phyloP scores from a whole-genome alignment of 1,140 invertebrate genomes.

The Harpegnathos saltator region DNA sequence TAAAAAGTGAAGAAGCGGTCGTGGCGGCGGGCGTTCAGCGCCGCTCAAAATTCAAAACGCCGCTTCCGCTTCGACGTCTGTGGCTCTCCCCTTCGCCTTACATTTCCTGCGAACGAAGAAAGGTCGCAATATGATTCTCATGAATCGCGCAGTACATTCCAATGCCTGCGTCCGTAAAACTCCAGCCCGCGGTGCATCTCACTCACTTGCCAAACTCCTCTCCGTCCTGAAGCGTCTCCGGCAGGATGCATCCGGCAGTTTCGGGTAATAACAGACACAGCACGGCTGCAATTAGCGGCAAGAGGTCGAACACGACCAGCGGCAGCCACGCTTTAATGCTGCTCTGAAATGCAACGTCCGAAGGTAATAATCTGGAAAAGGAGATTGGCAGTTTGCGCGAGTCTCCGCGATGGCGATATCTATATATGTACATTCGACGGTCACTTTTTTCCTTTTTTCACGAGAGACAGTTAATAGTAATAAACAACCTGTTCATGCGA shows the following conservation, averaged over 20 bases:
- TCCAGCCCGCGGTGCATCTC: not conserved
- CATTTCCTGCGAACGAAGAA: slow-evolving; percentile 58
- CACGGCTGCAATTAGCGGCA: slow-evolving; percentile 88
- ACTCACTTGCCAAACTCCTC: slow-evolving; percentile 89
- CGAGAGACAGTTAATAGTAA: too few relatives aligned
- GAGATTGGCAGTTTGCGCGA: too few relatives aligned
- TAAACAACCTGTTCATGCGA: too few relatives aligned
- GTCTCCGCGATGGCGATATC: too few relatives aligned
- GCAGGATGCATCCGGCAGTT: slow-evolving; percentile 90
- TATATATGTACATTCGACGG: too few relatives aligned
- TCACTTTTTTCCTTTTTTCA: too few relatives aligned
- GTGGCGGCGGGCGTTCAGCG: slow-evolving; percentile 17
- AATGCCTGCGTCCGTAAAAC: not conserved
- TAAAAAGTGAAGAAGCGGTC: slow-evolving; percentile 8
- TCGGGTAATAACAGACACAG: slow-evolving; percentile 91
- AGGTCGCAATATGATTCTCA: not conserved
- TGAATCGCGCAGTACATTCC: not conserved
- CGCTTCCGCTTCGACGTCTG: slow-evolving; percentile 74
- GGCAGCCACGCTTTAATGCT: slow-evolving; percentile 87
- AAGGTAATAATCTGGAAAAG: slow-evolving; percentile 42
- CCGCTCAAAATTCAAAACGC: slow-evolving; percentile 72
- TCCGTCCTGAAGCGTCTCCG: slow-evolving; percentile 92
- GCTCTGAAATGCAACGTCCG: slow-evolving; percentile 48
- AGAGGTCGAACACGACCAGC: slow-evolving; percentile 89
- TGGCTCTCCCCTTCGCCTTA: slow-evolving; percentile 53